Base-by-base conservation (phyloP, 2,888 invertebrate species). In the Lacanobia oleracea region DNA sequence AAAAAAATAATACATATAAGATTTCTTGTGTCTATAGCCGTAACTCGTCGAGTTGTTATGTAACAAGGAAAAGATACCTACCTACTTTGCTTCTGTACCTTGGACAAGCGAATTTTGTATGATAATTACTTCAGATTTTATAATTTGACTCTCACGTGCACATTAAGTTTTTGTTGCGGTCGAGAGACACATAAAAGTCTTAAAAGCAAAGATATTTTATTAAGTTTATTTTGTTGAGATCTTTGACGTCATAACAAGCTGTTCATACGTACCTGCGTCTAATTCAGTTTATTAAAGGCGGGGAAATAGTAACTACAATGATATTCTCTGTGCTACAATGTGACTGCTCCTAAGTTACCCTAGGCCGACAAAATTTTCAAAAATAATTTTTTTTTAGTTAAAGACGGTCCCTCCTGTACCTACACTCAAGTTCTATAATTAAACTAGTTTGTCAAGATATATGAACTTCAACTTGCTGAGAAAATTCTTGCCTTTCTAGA, bases 41-140 rank as follows among this genome's bases (percentile, higher is more conserved):
- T 43, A 10, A 7, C n/a, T 9, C 33, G 33, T 62, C 27, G 12
- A 50, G 48, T 43, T 53, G 21, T 70, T 75, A 54, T 45, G 37
- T 50, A 65, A 78, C 14, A 48, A 53, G 53, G 2, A 56, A 48
- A 53, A 57, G 2, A 56, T 56, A 16, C 6, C 0, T 37, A 45
- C 18, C 3, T 21, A 71, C n/a, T 7, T n/a, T 33, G 10, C 3
- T 14, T 59, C 27, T 48, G 12, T 21, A 51, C 10, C n/a, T 45
- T n/a, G 3, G 33, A 33, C 37, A 33, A 57, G 10, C 45, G 14
- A 37, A 50, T 66, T 1, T 64, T 62, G 33, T 54, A 54, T 50
- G 10, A 51, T 72, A 53, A 57, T 68, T 50, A 53, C 14, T 54
- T 54, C 43, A 43, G 23, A 37, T 63, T 69, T 73, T 51, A 33